Conservation (phyloP, 1,140 invertebrate species). For the Myzus persicae region DNA sequence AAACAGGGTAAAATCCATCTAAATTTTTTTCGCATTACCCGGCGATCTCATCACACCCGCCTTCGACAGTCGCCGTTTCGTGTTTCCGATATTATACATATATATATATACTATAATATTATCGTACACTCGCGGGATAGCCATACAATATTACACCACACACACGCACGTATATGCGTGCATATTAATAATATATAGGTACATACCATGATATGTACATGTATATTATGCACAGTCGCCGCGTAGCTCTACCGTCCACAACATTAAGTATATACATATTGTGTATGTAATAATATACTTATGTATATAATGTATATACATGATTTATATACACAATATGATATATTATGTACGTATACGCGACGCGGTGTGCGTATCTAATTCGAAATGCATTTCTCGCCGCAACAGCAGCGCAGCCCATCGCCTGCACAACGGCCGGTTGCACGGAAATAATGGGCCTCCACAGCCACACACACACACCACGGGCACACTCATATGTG, state of each 20-base stretch:
- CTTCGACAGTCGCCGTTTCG: neutral
- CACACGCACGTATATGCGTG: neutral
- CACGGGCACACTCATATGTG: neutral
- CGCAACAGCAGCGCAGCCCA: neutral
- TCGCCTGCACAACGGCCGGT: neutral
- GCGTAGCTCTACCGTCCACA: neutral
- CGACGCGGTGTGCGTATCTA: neutral
- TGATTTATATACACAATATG: too few relatives aligned
- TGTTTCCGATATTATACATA: neutral
- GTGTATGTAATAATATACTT: too few relatives aligned
- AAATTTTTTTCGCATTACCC: slow-evolving; percentile 7
- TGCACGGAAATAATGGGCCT: slow-evolving; percentile 35
- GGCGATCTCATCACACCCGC: neutral
- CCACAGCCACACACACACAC: neutral
- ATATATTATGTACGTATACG: neutral
- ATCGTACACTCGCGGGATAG: neutral
- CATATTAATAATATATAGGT: neutral
- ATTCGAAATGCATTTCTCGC: slow-evolving; percentile 38
- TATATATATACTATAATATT: neutral
- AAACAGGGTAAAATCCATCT: neutral
- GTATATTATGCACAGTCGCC: neutral
- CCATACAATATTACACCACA: neutral
- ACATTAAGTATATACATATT: neutral
- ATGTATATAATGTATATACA: too few relatives aligned
- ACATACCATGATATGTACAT: neutral